phyloP scores from a whole-genome alignment of 2,797 vertebrate species.

The Gallinago nigripennis region DNA sequence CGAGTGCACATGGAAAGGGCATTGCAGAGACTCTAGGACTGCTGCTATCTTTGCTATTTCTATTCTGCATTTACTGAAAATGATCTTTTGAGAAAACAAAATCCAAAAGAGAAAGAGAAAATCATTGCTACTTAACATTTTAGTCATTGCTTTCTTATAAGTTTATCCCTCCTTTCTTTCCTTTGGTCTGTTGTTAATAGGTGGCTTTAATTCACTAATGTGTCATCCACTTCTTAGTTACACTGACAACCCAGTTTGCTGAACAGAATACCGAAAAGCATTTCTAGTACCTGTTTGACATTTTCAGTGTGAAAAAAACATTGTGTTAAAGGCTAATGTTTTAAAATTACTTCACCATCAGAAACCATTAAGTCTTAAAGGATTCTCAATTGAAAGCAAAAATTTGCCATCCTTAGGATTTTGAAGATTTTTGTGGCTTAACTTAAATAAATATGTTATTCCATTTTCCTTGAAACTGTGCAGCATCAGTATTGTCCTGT shows the following conservation, averaged over 20 bases:
- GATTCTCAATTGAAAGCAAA: background rate
- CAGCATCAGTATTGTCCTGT: background rate
- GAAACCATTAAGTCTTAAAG: background rate
- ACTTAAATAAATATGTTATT: background rate
- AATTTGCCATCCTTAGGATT: background rate
- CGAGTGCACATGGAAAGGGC: background rate
- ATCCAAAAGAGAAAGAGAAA: background rate
- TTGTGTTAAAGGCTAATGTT: constrained; percentile 33
- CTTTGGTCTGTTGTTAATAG: background rate
- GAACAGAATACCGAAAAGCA: background rate
- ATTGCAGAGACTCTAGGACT: background rate
- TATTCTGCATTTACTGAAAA: background rate
- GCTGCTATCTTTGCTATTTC: background rate
- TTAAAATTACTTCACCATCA: constrained; percentile 13
- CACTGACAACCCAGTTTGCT: background rate
- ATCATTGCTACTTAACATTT: background rate
- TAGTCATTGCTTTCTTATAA: background rate
- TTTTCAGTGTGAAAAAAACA: constrained; percentile 6
- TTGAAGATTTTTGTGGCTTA: background rate
- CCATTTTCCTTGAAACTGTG: background rate
- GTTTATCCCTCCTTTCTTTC: background rate
- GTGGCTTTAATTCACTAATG: background rate
- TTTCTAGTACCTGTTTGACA: constrained; percentile 4
- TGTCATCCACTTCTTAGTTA: background rate
- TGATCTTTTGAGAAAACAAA: background rate